Evolutionary conservation across 1,140 invertebrate species (phyloP).

Genomic region (Cylas formicarius): DNA sequence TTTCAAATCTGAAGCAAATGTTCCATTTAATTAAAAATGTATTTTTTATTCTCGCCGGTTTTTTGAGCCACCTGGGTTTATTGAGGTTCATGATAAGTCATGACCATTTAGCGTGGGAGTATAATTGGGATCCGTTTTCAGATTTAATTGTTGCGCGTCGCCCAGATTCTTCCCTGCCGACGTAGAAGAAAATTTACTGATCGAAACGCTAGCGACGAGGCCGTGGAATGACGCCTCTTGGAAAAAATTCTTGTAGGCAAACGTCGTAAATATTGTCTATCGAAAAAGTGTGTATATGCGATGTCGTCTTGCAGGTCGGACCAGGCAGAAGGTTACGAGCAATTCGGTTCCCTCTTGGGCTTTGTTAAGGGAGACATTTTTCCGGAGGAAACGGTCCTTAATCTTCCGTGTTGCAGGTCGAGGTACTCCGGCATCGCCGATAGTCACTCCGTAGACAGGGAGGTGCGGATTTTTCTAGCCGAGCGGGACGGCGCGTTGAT

Average conservation of each 20-base stretch:
- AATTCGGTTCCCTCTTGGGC: slow-evolving; percentile 33
- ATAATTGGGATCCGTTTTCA: slow-evolving; percentile 19
- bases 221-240: slow-evolving; percentile 35
- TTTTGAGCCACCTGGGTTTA: no score
- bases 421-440: slow-evolving; percentile 23
- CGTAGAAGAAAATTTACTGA: slow-evolving; percentile 21
- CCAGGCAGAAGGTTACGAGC: slow-evolving; percentile 28
- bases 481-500: slow-evolving; percentile 29
- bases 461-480: slow-evolving; percentile 25
- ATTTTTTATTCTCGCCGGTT: no score
- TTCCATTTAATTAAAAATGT: no score
- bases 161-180: slow-evolving; percentile 31
- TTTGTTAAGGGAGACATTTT: slow-evolving; percentile 22
- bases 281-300: neutral
- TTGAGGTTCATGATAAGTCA: no score
- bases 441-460: slow-evolving; percentile 16
- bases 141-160: slow-evolving; percentile 29
- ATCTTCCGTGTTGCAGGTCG: slow-evolving; percentile 27
- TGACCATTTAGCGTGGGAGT: no score
- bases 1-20: no score
- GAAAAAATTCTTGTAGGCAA: slow-evolving; percentile 31
- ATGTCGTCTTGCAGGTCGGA: slow-evolving; percentile 12
- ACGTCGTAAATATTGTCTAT: neutral
- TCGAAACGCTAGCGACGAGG: slow-evolving; percentile 27
- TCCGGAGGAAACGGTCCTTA: slow-evolving; percentile 23